phyloP scores from a whole-genome alignment of 1,140 invertebrate species.

The Drosophila auraria region DNA sequence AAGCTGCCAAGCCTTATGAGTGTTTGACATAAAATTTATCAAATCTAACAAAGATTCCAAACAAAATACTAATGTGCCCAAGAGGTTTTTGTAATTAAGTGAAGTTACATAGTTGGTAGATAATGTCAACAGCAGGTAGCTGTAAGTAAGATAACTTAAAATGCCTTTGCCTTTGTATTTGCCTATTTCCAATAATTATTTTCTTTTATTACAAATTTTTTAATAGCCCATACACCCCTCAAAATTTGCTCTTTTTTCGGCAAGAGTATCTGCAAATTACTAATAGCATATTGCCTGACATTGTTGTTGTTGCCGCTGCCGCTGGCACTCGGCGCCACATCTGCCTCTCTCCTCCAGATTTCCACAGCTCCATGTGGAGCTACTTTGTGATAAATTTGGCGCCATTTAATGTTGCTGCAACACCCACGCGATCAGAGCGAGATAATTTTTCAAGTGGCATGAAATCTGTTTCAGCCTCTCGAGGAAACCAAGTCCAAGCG shows the following conservation, averaged over 20 bases:
- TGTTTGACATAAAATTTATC: not conserved
- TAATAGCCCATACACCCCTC: not conserved
- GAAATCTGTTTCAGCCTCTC: constrained; percentile 15
- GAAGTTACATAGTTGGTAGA: too few species aligned
- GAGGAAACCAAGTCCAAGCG: constrained; percentile 4
- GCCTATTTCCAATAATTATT: not conserved
- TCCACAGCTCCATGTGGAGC: constrained; percentile 24
- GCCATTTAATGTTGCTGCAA: constrained; percentile 69
- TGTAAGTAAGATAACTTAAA: too few species aligned
- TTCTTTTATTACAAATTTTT: not conserved
- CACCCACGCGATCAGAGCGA: constrained; percentile 66
- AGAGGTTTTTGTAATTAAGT: too few species aligned
- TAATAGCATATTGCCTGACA: constrained; percentile 51
- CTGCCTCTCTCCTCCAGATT: not conserved
- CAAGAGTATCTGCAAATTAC: constrained; percentile 57
- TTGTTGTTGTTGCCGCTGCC: constrained; percentile 32
- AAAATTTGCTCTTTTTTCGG: not conserved
- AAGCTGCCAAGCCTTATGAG: not conserved
- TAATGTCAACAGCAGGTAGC: too few species aligned
- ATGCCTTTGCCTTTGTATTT: too few species aligned
- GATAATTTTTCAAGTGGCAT: constrained; percentile 69
- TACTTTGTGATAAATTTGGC: constrained; percentile 74
- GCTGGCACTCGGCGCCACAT: constrained; percentile 14
- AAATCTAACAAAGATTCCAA: not conserved
- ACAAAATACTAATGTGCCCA: too few species aligned